Evolutionary conservation across 2,888 invertebrate species (phyloP), one percentile per base, ranked within the genome.

Genomic region (Lasioglossum morio): DNA sequence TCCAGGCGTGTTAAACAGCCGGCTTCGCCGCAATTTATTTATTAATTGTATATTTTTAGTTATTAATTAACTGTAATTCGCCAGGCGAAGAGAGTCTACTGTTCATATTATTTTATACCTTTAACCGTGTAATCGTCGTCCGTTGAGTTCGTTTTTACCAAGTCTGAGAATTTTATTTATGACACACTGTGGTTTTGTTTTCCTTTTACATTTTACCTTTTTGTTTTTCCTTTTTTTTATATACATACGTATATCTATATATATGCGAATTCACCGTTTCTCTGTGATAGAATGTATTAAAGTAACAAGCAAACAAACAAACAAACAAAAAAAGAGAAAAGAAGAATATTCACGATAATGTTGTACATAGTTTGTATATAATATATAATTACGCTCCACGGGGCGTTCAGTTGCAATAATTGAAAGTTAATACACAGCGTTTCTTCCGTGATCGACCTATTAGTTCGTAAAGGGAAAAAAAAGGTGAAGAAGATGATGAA

Each of bases 331-430:
- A 69, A 69, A 69, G 37, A 14, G 30, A 23, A 37, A 37, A 69
- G 10, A 69, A 34, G 37, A 69, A 37, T 69, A 43, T 76, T 57
- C 19, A 72, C 53, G 48, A 70, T 63, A 77, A 72, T 57, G 85
- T 88, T 91, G 87, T 88, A 91, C 78, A 89, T 89, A 87, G 75
- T 81, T 77, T 91, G 84, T 90, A 90, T 85, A 90, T 90, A 57
- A 57, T 57, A 53, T 53, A 88, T 57, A 88, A 66, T 48, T 23
- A 34, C 27, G 75, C 77, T 30, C 63, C 75, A 23, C n/a, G 70
- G n/a, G 46, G 66, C 60, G 78, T 77, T 78, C 73, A 80, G 76
- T 34, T 84, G 82, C 87, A 84, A 82, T 84, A 86, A 88, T 74
- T 81, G 73, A 70, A 63, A 72, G 81, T n/a, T 75, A 57, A 83